Evolutionary conservation across 2,113 vertebrate genomes (phyloP), one percentile per base, ranked within the genome.

Genomic region (Pterocles orientalis): DNA sequence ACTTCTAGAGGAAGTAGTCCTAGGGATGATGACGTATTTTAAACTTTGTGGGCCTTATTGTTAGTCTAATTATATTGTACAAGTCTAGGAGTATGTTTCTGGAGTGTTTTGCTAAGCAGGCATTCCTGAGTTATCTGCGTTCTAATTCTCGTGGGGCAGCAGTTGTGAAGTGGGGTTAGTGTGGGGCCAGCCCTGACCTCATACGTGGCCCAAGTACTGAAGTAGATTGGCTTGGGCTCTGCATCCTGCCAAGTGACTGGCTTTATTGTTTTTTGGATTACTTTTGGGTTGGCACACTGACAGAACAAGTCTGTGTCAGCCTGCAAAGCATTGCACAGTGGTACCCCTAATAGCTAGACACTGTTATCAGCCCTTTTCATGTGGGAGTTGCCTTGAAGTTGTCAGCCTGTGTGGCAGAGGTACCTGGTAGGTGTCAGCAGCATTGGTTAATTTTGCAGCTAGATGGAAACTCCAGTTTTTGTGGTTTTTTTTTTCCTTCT

Each of bases 1-100:
- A 33, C 45, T 89, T 68, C 78, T 82, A 85, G 56, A 95, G 95
- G 95, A 96, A 97, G 89, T 11, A 69, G 81, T 95, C 91, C 89
- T 72, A 87, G 91, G 93, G 89, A 39, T 33, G 70, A 57, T 87
- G 93, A 95, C 3, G 29, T 94, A 6, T 87, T 91, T 91, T 48
- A 79, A 79, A 45, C 57, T 91, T 89, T 33, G 69, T 82, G 84
- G 45, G 29, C n/a, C 53, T 85, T 69, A 50, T 76, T 95, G 83
- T 92, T 85, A 45, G 48, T 56, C 86, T 68, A 76, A 92, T 86
- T 79, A 25, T 64, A 51, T 12, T 16, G 34, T 20, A 25, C 69
- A 36, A n/a, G 18, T 66, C 62, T 50, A 70, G 56, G 58, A 78
- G 33, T 4, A 14, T 5, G 23, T 58, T 86, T 88, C 60, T 94